Conservation (phyloP, 2,797 vertebrate genomes). For the Pelodytes ibericus region DNA sequence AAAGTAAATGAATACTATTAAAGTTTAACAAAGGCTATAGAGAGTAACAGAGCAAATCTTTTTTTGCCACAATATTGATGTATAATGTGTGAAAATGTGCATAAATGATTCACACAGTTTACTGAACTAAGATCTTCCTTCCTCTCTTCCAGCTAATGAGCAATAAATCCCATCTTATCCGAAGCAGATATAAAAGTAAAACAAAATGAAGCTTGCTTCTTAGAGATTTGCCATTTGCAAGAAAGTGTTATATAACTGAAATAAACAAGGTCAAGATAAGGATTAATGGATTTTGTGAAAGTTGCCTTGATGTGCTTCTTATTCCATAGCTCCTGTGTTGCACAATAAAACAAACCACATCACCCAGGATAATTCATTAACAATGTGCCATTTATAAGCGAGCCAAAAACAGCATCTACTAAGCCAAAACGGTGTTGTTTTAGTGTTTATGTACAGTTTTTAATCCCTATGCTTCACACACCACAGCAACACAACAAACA, state of each 20-base stretch:
- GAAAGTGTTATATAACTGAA: conserved; percentile 51
- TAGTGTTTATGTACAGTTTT: conserved; percentile 18
- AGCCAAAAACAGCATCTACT: conserved; percentile 6
- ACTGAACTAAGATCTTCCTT: conserved; percentile 3
- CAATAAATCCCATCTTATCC: conserved; percentile 47
- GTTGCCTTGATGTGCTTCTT: conserved; percentile 38
- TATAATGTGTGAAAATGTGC: not conserved
- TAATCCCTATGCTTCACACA: not conserved
- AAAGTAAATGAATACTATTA: no score
- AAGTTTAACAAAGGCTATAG: not conserved
- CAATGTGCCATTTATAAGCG: conserved; percentile 23
- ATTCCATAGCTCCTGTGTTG: conserved; percentile 30
- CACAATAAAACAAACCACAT: conserved; percentile 16
- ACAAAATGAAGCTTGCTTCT: conserved; percentile 20
- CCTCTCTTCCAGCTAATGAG: conserved; percentile 22
- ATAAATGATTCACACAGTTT: conserved; percentile 4
- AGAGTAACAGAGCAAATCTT: conserved; percentile 28
- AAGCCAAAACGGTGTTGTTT: conserved; percentile 7
- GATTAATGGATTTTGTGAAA: conserved; percentile 51
- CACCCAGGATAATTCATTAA: conserved; percentile 46
- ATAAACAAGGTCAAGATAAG: conserved; percentile 22
- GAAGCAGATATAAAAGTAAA: conserved; percentile 22
- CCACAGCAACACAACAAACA: not conserved
- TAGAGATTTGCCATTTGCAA: conserved; percentile 45
- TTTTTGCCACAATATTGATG: conserved; percentile 17